Percentiles rank a stretch among this genome's conserved stretches.
These are phyloP conservation scores for Toxotes lorentzi DNA, from an alignment of 2,797 vertebrate genomes.

Conservation along the genomic window DNA sequence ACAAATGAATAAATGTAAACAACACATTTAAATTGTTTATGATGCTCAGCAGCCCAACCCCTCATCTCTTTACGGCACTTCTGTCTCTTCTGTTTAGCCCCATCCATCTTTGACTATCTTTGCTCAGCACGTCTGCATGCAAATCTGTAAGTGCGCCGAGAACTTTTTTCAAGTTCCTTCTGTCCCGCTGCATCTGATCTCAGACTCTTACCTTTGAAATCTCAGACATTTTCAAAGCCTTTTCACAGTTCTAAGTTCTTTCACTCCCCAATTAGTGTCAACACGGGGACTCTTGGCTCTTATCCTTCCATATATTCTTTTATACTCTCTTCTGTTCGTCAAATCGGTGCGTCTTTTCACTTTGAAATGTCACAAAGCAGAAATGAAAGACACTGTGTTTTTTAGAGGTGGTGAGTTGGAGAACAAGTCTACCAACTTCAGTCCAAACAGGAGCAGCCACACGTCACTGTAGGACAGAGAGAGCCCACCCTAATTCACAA, in stretches of 20 bases:
- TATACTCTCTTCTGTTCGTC: conserved; percentile 25
- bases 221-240: conserved; percentile 36
- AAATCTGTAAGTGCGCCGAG: conserved; percentile 23
- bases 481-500: conserved; percentile 22
- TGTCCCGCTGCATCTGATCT: conserved; percentile 58
- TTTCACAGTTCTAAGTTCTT: conserved; percentile 20
- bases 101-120: conserved; percentile 30
- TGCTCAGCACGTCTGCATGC: conserved; percentile 12
- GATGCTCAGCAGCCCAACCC: background rate
- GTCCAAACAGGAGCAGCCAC: conserved; percentile 25
- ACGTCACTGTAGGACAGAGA: background rate
- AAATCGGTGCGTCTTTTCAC: conserved; percentile 20
- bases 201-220: conserved; percentile 60
- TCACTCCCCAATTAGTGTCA: conserved; percentile 61
- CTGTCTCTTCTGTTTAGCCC: conserved; percentile 7
- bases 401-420: background rate
- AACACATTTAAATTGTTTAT: background rate
- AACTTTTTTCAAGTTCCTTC: conserved; percentile 39
- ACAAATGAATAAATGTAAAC: background rate
- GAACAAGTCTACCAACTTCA: conserved; percentile 19
- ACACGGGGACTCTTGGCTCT: conserved; percentile 32
- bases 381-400: conserved; percentile 28
- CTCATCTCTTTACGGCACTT: background rate
- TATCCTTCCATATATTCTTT: conserved; percentile 25
- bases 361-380: conserved; percentile 34